phyloP scores from a whole-genome alignment of 1,140 invertebrate genomes.

The Zaprionus taronus region DNA sequence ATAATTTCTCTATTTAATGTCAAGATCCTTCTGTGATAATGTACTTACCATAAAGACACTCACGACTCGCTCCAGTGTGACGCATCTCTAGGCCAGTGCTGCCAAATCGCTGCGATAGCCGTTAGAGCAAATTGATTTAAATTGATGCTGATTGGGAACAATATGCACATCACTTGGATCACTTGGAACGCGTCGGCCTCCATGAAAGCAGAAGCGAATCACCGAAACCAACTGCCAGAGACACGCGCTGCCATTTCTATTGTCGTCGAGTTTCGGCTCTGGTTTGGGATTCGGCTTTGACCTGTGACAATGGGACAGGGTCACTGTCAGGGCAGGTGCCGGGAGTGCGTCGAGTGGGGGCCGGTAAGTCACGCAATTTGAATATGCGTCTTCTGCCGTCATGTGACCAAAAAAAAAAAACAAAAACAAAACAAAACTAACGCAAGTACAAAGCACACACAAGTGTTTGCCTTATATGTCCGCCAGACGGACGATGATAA shows the following conservation, averaged over 20 bases:
- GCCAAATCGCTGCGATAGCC: slow-evolving; percentile 49
- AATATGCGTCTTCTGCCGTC: slow-evolving; percentile 61
- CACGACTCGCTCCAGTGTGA: neutral
- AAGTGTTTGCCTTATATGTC: slow-evolving; percentile 53
- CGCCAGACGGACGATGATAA: slow-evolving; percentile 13
- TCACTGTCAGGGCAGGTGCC: neutral
- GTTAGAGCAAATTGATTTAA: slow-evolving; percentile 66
- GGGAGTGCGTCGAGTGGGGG: neutral
- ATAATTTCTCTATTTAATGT: neutral
- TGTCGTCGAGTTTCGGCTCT: slow-evolving; percentile 35
- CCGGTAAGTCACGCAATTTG: slow-evolving; percentile 64
- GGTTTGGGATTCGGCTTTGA: slow-evolving; percentile 28
- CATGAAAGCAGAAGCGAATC: slow-evolving; percentile 6
- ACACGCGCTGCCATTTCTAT: slow-evolving; percentile 30
- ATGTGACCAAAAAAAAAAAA: slow-evolving; percentile 43
- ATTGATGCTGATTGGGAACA: slow-evolving; percentile 68
- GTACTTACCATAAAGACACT: neutral
- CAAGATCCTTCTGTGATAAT: neutral
- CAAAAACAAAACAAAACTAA: neutral
- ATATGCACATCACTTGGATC: slow-evolving; percentile 44
- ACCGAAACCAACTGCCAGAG: slow-evolving; percentile 8
- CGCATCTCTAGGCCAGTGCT: slow-evolving; percentile 32
- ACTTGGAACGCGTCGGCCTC: neutral
- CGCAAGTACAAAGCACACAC: slow-evolving; percentile 10
- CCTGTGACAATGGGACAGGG: slow-evolving; percentile 38